phyloP scores from a whole-genome alignment of 2,113 vertebrate genomes.

The Agelaius phoeniceus region DNA sequence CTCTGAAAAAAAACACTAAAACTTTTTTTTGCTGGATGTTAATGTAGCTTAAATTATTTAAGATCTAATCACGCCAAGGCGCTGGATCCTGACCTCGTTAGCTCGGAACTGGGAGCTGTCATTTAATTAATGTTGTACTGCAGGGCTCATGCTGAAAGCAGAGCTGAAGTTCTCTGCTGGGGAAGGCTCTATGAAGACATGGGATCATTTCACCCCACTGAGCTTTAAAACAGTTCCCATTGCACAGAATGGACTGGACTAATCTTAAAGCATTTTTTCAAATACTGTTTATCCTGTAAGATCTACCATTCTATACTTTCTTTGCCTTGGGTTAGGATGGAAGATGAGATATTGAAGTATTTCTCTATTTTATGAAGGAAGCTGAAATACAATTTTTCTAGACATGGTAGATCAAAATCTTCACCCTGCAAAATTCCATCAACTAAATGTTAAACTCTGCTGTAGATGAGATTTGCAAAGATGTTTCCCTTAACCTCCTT shows the following conservation, averaged over 20 bases:
- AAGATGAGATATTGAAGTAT: neutral
- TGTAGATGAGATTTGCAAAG: neutral
- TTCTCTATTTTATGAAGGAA: neutral
- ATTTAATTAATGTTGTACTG: neutral
- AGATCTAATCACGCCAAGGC: neutral
- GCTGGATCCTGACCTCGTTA: neutral
- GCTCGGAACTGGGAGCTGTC: neutral
- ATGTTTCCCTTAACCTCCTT: neutral
- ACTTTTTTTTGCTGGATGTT: neutral
- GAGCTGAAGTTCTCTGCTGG: neutral
- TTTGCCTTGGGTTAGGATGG: neutral
- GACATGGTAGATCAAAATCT: neutral
- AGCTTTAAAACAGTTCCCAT: neutral
- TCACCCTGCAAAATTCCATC: neutral
- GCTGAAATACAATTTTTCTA: neutral
- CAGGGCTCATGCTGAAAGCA: neutral
- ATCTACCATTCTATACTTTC: neutral
- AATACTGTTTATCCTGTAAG: neutral
- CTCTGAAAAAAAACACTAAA: neutral
- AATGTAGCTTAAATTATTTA: slow-evolving; percentile 10
- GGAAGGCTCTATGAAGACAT: neutral
- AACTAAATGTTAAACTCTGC: neutral
- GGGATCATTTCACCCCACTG: neutral
- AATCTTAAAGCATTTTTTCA: neutral
- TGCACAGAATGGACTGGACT: neutral